Evolutionary conservation across 2,797 vertebrate genomes (phyloP), one percentile per base, ranked within the genome.

Genomic region (Vespertilio murinus): DNA sequence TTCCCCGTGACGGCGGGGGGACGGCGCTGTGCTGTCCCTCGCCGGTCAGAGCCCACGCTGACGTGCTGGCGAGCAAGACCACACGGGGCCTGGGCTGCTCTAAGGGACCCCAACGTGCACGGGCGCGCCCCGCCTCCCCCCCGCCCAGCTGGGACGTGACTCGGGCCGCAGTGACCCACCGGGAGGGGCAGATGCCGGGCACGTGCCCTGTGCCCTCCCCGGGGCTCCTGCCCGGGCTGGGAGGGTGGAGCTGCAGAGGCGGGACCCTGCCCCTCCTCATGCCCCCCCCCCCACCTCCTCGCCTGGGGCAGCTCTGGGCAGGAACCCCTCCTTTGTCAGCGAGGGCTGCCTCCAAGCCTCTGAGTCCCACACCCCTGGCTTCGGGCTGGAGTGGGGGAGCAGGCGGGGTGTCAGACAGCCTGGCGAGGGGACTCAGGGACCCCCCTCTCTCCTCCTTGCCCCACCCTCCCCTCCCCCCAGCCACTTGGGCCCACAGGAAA

Each of bases 131-230:
- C 28, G 23, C 35, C 28, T 7, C 38, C 16, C 38, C 16, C 38
- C 3, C 1, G 12, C 35, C 0, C 1, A 47, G 75, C 2, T 9
- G 28, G 59, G 61, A 25, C 10, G 7, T 1, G 4, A 5, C 61
- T 52, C 25, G 9, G 18, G 17, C 30, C 42, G 45, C 38, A 22
- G 71, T 38, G 9, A 0, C 54, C 47, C 38, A 0, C 3, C 4
- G 4, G 40, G 22, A 30, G 52, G 7, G 11, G 11, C 28, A 38
- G 61, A 25, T 1, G 0, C 1, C 0, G 22, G 45, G 16, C 28
- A 0, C 2, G 22, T 9, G 33, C 9, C 13, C 42, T 42, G 42
- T 42, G 42, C 42, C 42, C 42, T 42, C 8, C 42, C 3, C 45
- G 1, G 5, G 33, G 40, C 9, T 49, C 56, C 14, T 8, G 12